Evolutionary conservation across 2,797 vertebrate genomes (phyloP).

Genomic region (Neomorphus geoffroyi): DNA sequence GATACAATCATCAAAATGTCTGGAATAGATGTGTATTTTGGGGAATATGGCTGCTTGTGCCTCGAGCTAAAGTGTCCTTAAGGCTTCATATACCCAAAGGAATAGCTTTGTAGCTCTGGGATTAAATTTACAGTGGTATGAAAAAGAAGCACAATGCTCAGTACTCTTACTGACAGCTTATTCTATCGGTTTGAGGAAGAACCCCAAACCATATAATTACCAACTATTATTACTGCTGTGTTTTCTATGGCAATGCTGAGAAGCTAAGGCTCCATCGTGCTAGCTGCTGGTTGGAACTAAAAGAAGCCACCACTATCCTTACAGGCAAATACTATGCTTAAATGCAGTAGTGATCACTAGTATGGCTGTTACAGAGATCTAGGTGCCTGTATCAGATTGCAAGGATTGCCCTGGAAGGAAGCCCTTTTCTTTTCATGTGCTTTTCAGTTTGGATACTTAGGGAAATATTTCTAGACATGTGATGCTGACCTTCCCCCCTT

Average conservation of each 20-base stretch:
- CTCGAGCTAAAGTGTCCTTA: not conserved
- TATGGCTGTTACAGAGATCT: not conserved
- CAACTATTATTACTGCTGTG: not conserved
- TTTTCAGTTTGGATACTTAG: not conserved
- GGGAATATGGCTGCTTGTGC: not conserved
- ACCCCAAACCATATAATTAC: not conserved
- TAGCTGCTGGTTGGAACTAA: not conserved
- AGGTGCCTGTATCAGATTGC: not conserved
- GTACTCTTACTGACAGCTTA: not conserved
- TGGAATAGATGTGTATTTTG: not conserved
- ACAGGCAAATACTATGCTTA: not conserved
- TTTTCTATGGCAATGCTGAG: not conserved
- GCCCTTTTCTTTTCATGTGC: not conserved
- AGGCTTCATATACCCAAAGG: not conserved
- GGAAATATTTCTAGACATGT: not conserved
- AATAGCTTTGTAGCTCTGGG: not conserved
- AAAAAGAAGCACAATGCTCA: not conserved
- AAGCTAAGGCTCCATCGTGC: rapidly evolving
- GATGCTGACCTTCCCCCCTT: rapidly evolving
- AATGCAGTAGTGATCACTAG: not conserved
- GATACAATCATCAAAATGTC: not conserved
- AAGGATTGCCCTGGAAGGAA: not conserved
- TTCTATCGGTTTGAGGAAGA: not conserved
- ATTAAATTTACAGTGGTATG: not conserved
- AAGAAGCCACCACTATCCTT: not conserved